A percentile compares a stretch with the other conserved stretches of the same genome.
Conservation (phyloP, 2,888 invertebrate genomes). For the Bombyx huttoni region DNA sequence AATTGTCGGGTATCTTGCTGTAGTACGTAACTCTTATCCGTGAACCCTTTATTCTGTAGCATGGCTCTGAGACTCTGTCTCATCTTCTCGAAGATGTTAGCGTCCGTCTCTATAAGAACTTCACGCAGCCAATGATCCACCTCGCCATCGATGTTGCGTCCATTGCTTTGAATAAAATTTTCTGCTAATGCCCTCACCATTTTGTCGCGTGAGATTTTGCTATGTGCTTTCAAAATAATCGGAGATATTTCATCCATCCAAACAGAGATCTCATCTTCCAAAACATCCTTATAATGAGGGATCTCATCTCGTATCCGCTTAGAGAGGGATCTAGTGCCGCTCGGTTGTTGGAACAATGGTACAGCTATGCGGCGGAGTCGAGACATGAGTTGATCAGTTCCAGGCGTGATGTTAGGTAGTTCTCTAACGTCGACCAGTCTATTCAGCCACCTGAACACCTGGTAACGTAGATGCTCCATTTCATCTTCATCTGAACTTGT, state of each 20-base stretch:
- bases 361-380: conserved; percentile 12
- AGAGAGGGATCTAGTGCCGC: conserved; percentile 1
- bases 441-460: conserved; percentile 26
- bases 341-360: conserved; percentile 9
- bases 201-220: conserved; percentile 5
- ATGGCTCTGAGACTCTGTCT: conserved; percentile 7
- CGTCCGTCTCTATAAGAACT: conserved; percentile 1
- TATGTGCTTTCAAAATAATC: conserved; percentile 2
- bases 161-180: conserved; percentile 8
- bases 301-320: conserved; percentile 2
- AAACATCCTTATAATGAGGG: conserved; percentile 5
- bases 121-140: conserved; percentile 8
- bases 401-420: conserved; percentile 12
- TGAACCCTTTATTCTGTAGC: conserved; percentile 9
- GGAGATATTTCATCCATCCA: conserved; percentile 12
- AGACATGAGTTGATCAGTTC: conserved; percentile 15
- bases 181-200: conserved; percentile 10
- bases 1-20: conserved; percentile 13
- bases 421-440: conserved; percentile 15
- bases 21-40: conserved; percentile 4
- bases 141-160: conserved; percentile 5
- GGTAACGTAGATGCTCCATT: conserved; percentile 33
- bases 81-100: conserved; percentile 7
- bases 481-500: conserved; percentile 21
- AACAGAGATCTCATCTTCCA: conserved; percentile 12